Percentiles rank a stretch among this genome's conserved stretches.
Evolutionary conservation across 2,888 invertebrate species (phyloP).

Genomic region (Leucania comma): DNA sequence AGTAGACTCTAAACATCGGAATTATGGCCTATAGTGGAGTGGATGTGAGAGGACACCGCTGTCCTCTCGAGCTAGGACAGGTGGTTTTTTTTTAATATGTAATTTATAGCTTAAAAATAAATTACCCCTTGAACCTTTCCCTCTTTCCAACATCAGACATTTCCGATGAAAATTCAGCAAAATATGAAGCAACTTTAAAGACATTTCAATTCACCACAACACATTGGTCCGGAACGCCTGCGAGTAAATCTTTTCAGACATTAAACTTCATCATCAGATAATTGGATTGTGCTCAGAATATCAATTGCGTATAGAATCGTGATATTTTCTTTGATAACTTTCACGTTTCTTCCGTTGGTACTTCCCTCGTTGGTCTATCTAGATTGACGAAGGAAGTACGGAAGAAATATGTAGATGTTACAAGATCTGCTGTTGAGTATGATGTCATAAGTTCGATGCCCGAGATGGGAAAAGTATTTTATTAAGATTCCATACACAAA

Average conservation of each 20-base stretch:
- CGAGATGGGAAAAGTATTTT: no score
- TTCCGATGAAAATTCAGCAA: not conserved
- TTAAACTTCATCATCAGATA: slow-evolving; percentile 49
- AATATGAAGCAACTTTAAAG: not conserved
- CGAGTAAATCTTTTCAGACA: slow-evolving; percentile 43
- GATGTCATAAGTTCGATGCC: not conserved
- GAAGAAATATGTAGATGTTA: no score
- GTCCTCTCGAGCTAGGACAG: no score
- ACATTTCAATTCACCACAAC: slow-evolving; percentile 41
- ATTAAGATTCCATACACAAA: no score
- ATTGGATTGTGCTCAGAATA: slow-evolving; percentile 40
- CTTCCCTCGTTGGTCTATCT: not conserved
- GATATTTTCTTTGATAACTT: slow-evolving; percentile 25
- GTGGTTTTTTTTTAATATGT: no score
- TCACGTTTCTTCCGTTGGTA: slow-evolving; percentile 1
- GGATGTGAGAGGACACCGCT: no score
- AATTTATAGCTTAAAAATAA: no score
- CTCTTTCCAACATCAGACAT: not conserved
- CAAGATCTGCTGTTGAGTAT: not conserved
- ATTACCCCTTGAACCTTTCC: not conserved
- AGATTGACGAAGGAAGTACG: no score
- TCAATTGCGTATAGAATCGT: slow-evolving; percentile 17
- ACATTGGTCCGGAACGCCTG: slow-evolving; percentile 11
- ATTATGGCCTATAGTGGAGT: no score
- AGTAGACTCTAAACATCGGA: no score